Percentiles rank a stretch among this genome's conserved stretches.
Conservation (phyloP, 1,140 invertebrate species). For the Drosophila fuyamai region DNA sequence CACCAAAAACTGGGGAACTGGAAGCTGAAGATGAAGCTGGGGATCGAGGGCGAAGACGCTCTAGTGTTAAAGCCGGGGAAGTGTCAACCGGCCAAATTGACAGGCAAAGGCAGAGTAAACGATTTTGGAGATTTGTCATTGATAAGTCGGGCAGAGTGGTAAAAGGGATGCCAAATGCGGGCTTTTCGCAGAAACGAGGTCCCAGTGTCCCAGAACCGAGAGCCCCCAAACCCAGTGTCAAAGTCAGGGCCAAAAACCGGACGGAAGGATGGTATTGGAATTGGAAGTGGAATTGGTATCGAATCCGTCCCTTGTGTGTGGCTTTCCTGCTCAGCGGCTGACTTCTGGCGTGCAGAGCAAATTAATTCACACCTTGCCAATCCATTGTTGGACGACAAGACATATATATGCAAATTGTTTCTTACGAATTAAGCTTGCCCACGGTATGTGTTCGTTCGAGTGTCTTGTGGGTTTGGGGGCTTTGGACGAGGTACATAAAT, state of each 20-base stretch:
- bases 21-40: not conserved
- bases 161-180: slow-evolving; percentile 64
- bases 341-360: slow-evolving; percentile 77
- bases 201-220: slow-evolving; percentile 18
- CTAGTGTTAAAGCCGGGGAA: slow-evolving; percentile 57
- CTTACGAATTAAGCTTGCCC: slow-evolving; percentile 65
- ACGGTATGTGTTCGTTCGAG: slow-evolving; percentile 1
- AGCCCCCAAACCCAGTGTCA: slow-evolving; percentile 23
- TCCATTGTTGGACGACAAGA: slow-evolving; percentile 77
- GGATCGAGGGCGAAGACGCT: slow-evolving; percentile 28
- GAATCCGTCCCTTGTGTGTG: slow-evolving; percentile 59
- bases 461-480: not conserved
- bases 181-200: slow-evolving; percentile 72
- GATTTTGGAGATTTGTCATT: slow-evolving; percentile 83
- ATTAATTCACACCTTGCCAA: slow-evolving; percentile 83
- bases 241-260: slow-evolving; percentile 16
- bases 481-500: slow-evolving; percentile 5
- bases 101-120: slow-evolving; percentile 76
- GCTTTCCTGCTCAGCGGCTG: slow-evolving; percentile 64
- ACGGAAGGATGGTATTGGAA: slow-evolving; percentile 49
- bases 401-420: slow-evolving; percentile 81
- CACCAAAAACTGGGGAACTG: not conserved
- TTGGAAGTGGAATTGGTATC: not conserved
- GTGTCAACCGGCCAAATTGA: slow-evolving; percentile 81
- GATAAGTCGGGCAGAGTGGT: slow-evolving; percentile 77